Evolutionary conservation across 2,797 vertebrate species (phyloP).

Genomic region (Emys orbicularis): DNA sequence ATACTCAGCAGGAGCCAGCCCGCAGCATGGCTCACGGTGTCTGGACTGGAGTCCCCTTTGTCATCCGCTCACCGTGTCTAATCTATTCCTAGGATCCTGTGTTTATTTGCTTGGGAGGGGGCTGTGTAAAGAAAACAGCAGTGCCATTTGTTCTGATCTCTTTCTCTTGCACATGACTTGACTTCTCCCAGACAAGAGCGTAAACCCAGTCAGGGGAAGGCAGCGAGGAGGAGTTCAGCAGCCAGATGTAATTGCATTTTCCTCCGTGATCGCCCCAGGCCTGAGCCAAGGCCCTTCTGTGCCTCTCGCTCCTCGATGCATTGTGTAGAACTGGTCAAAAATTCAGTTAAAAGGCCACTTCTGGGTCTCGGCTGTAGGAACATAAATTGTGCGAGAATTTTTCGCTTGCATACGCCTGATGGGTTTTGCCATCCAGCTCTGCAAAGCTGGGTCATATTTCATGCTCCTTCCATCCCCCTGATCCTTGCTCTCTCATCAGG

Average conservation of each 20-base stretch:
- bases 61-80: background rate
- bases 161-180: constrained; percentile 42
- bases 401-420: background rate
- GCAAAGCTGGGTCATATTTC: constrained; percentile 51
- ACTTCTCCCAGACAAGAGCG: constrained; percentile 72
- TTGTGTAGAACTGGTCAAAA: constrained; percentile 72
- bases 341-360: constrained; percentile 69
- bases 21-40: background rate
- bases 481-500: background rate
- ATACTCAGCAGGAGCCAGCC: background rate
- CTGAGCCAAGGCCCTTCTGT: constrained; percentile 54
- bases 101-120: constrained; percentile 14
- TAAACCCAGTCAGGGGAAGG: constrained; percentile 67
- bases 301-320: constrained; percentile 52
- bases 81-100: background rate
- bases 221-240: constrained; percentile 74
- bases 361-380: constrained; percentile 46
- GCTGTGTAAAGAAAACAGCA: constrained; percentile 42
- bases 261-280: constrained; percentile 69
- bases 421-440: constrained; percentile 55
- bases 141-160: constrained; percentile 68
- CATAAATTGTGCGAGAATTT: constrained; percentile 51
- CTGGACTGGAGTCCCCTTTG: background rate
- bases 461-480: constrained; percentile 4
- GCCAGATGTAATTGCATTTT: constrained; percentile 83